Conservation (phyloP, 2,888 invertebrate species). For the Oscheius onirici region DNA sequence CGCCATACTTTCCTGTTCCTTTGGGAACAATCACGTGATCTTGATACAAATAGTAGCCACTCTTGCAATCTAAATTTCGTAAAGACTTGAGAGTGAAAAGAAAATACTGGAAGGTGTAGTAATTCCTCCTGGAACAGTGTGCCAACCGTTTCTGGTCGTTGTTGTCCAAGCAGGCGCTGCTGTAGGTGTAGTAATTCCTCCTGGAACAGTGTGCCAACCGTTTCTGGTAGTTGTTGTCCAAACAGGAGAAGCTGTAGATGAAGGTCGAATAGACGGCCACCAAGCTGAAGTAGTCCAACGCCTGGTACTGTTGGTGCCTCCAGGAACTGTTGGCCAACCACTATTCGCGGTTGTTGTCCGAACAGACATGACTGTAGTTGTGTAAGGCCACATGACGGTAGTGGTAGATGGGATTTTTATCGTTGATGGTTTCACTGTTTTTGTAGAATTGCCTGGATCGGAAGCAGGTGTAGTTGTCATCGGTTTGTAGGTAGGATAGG, state of each 20-base stretch:
- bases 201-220: background rate
- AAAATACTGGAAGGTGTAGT: background rate
- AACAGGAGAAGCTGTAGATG: background rate
- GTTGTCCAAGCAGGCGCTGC: background rate
- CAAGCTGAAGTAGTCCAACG: too few relatives aligned
- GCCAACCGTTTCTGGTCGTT: background rate
- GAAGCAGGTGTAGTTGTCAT: background rate
- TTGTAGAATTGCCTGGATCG: too few relatives aligned
- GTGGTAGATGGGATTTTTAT: background rate
- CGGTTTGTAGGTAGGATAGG: background rate
- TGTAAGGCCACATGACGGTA: background rate
- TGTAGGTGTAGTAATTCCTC: too few relatives aligned
- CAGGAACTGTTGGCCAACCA: background rate
- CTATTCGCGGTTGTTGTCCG: background rate
- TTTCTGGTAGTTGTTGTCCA: background rate
- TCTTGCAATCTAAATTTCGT: background rate
- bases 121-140: background rate
- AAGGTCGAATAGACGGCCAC: too few relatives aligned
- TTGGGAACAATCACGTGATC: background rate
- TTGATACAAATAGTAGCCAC: background rate
- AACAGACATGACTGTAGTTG: background rate
- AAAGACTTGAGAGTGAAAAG: background rate
- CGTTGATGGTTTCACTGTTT: background rate
- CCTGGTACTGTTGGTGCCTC: background rate
- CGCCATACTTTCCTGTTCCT: conserved; percentile 31